Conservation (phyloP, 2,888 invertebrate genomes). For the Epinotia bilunana region DNA sequence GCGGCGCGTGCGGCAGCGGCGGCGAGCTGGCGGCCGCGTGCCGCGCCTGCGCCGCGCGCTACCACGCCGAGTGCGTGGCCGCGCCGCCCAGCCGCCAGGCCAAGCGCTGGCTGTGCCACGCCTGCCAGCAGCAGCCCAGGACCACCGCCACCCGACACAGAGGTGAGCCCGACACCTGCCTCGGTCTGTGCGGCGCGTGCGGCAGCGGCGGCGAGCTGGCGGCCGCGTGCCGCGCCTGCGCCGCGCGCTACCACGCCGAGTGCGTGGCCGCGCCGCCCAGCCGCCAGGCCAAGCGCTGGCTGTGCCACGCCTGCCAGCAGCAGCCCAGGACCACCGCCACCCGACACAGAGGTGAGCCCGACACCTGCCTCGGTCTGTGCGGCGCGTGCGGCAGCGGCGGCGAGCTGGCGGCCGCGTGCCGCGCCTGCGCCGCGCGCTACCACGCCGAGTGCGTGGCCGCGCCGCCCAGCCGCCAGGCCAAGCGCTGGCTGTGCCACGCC, state of each 20-base stretch:
- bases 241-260: constrained; percentile 88
- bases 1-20: constrained; percentile 86
- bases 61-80: constrained; percentile 89
- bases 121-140: too few species aligned
- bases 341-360: too few species aligned
- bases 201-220: constrained; percentile 87
- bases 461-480: constrained; percentile 77
- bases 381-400: constrained; percentile 87
- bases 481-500: constrained; percentile 44
- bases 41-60: constrained; percentile 85
- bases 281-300: constrained; percentile 64
- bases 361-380: constrained; percentile 75
- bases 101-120: constrained; percentile 48
- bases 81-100: constrained; percentile 81
- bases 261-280: constrained; percentile 86
- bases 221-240: constrained; percentile 85
- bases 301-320: too few species aligned
- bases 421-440: constrained; percentile 85
- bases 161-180: neutral
- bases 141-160: too few species aligned
- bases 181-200: constrained; percentile 85
- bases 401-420: constrained; percentile 85
- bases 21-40: constrained; percentile 87
- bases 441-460: constrained; percentile 90
- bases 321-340: too few species aligned